These are phyloP conservation scores for Abscondita cerata DNA, from an alignment of 2,888 invertebrate genomes.

Conservation along the genomic window DNA sequence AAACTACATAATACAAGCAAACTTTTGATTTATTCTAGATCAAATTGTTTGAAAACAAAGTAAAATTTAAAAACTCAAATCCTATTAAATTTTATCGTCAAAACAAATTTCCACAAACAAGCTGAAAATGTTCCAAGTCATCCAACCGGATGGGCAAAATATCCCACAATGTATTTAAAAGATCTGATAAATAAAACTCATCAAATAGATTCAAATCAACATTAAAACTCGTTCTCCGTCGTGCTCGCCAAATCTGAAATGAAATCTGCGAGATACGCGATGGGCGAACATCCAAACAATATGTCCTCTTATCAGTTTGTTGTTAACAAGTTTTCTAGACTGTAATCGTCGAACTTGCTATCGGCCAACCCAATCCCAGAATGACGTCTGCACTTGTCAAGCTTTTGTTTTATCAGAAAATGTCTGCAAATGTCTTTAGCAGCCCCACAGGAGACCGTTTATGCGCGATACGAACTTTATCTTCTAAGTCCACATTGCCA, in stretches of 20 bases:
- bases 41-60: constrained; percentile 49
- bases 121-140: constrained; percentile 42
- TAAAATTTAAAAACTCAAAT: constrained; percentile 53
- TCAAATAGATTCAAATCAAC: constrained; percentile 60
- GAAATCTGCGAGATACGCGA: constrained; percentile 55
- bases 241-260: constrained; percentile 57
- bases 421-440: constrained; percentile 50
- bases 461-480: constrained; percentile 28
- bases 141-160: constrained; percentile 35
- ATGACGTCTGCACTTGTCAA: constrained; percentile 54
- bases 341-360: constrained; percentile 55
- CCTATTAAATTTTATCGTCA: constrained; percentile 51
- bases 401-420: constrained; percentile 54
- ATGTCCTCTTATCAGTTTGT: constrained; percentile 56
- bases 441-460: constrained; percentile 35
- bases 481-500: constrained; percentile 39
- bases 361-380: constrained; percentile 45
- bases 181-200: constrained; percentile 59
- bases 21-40: constrained; percentile 47
- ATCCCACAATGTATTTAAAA: constrained; percentile 39
- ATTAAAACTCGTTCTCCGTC: constrained; percentile 54
- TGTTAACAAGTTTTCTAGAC: constrained; percentile 58
- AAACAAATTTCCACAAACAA: constrained; percentile 51
- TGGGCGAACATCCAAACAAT: constrained; percentile 58
- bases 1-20: constrained; percentile 43